A percentile compares a stretch with the other conserved stretches of the same genome.
Conservation (phyloP, 2,797 vertebrate genomes). For the Takifugu rubripes region DNA sequence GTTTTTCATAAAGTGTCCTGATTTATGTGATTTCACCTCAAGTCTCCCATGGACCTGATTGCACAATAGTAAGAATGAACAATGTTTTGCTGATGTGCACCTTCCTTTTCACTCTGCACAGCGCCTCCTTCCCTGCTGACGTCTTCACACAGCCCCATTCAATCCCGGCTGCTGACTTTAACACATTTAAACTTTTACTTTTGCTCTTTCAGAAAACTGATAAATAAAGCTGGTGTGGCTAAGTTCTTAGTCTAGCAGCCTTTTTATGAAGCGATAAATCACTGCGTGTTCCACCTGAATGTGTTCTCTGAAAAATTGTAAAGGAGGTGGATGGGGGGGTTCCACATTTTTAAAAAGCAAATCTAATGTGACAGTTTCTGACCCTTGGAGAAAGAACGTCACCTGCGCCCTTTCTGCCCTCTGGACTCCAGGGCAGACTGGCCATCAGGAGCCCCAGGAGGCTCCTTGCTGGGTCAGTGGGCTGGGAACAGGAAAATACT, state of each 20-base stretch:
- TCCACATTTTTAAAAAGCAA: too few species aligned
- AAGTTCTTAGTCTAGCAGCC: constrained; percentile 20
- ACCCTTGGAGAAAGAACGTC: too few species aligned
- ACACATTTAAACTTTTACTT: constrained; percentile 34
- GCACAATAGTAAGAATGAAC: constrained; percentile 25
- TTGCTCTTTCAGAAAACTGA: constrained; percentile 26
- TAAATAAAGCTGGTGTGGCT: constrained; percentile 12
- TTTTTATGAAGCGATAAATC: constrained; percentile 23
- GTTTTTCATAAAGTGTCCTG: constrained; percentile 44
- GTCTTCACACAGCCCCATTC: constrained; percentile 24
- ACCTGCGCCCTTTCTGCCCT: too few species aligned
- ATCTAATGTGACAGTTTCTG: too few species aligned
- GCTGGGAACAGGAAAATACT: too few species aligned
- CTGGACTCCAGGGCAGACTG: too few species aligned
- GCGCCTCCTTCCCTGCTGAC: constrained; percentile 6
- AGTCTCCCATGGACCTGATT: constrained; percentile 30
- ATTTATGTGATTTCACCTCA: constrained; percentile 49
- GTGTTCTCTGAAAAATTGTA: too few species aligned
- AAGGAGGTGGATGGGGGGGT: too few species aligned
- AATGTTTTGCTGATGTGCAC: constrained; percentile 30
- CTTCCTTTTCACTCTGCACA: constrained; percentile 28
- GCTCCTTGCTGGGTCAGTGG: too few species aligned
- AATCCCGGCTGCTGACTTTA: constrained; percentile 31
- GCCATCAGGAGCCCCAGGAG: too few species aligned
- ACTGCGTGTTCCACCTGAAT: too few species aligned